phyloP scores from a whole-genome alignment of 2,888 invertebrate species.

The Pristionchus fissidentatus region DNA sequence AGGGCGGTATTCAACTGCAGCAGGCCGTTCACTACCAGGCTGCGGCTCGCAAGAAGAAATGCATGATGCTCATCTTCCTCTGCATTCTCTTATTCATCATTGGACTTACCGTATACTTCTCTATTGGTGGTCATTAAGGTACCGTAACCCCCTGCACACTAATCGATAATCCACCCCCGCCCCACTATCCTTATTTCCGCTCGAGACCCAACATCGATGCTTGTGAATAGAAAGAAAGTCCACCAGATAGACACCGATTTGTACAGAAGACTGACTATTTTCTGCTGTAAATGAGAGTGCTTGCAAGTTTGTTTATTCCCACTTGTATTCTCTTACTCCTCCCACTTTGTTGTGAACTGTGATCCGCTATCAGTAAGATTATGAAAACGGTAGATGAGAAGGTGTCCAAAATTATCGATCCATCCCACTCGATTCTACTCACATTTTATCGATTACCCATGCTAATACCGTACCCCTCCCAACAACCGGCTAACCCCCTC shows the following conservation, averaged over 20 bases:
- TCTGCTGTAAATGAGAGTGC: constrained; percentile 36
- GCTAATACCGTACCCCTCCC: constrained; percentile 5
- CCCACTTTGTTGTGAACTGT: neutral
- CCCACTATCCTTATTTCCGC: neutral
- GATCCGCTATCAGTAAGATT: neutral
- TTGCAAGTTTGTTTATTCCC: constrained; percentile 41
- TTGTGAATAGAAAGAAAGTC: constrained; percentile 25
- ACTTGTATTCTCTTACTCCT: neutral
- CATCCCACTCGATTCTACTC: constrained; percentile 26
- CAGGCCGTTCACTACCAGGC: constrained; percentile 73
- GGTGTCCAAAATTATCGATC: neutral
- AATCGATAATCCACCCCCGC: neutral
- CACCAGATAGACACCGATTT: constrained; percentile 22
- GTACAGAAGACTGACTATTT: too few species aligned
- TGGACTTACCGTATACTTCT: constrained; percentile 61
- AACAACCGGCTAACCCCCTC: neutral
- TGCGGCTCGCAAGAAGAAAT: constrained; percentile 72
- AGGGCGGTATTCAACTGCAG: constrained; percentile 69
- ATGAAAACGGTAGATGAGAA: neutral
- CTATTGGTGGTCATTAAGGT: neutral
- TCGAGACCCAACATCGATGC: neutral
- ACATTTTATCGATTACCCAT: neutral
- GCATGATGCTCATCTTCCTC: constrained; percentile 64
- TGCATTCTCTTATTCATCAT: constrained; percentile 64
- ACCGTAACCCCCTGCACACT: neutral